Conservation (phyloP, 2,888 invertebrate genomes). For the Helicoverpa assulta region DNA sequence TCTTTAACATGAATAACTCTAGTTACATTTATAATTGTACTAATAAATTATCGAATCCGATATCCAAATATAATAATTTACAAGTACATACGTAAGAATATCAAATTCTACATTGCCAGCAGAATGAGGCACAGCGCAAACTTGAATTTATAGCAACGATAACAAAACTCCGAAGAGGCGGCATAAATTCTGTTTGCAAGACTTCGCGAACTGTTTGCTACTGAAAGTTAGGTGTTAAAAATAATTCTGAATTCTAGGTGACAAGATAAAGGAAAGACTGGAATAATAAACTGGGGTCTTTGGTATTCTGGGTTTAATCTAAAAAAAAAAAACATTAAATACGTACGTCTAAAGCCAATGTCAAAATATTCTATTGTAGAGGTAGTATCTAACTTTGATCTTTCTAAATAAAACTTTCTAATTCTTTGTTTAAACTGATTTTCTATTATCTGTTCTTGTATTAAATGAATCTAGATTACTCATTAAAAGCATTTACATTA, state of each 20-base stretch:
- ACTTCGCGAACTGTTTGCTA: conserved; percentile 63
- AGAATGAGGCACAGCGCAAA: conserved; percentile 67
- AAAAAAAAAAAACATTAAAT: neutral
- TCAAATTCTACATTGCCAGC: conserved; percentile 43
- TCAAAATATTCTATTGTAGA: too few relatives aligned
- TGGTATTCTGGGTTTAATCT: conserved; percentile 3
- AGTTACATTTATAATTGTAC: too few relatives aligned
- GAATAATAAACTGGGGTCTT: conserved; percentile 5
- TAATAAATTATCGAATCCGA: conserved; percentile 18
- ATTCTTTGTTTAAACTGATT: too few relatives aligned
- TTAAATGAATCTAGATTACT: neutral
- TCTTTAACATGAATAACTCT: too few relatives aligned
- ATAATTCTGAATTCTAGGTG: conserved; percentile 54
- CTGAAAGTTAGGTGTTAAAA: conserved; percentile 60
- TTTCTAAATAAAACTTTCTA: too few relatives aligned
- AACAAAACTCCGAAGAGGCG: conserved; percentile 83
- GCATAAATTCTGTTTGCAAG: conserved; percentile 79
- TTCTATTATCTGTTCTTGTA: too few relatives aligned
- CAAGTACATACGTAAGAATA: conserved; percentile 24
- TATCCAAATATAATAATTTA: conserved; percentile 34
- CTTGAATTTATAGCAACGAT: conserved; percentile 85
- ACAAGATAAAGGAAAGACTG: conserved; percentile 35
- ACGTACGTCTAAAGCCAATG: too few relatives aligned
- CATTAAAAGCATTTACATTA: neutral
- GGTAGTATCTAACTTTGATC: too few relatives aligned